These are phyloP conservation scores for Telenomus remus DNA, from an alignment of 1,140 invertebrate species.

Conservation along the genomic window DNA sequence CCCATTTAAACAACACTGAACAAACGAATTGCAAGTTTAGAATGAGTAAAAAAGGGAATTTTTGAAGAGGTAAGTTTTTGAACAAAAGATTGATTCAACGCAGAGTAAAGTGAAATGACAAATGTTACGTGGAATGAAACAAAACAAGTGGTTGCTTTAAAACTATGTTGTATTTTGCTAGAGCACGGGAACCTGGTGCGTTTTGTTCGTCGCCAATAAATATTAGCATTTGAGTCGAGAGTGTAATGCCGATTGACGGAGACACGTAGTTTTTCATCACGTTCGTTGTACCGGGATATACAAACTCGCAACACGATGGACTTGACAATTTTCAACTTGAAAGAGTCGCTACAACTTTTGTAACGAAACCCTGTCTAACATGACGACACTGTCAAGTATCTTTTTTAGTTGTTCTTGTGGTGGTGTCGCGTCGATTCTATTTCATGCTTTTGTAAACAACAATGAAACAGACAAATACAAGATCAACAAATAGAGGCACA, in stretches of 20 bases:
- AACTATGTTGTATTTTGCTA: constrained; percentile 60
- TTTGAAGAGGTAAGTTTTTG: background rate
- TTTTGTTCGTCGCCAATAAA: constrained; percentile 58
- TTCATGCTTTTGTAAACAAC: background rate
- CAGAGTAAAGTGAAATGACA: no score
- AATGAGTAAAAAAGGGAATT: no score
- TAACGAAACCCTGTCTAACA: background rate
- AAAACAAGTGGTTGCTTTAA: constrained; percentile 45
- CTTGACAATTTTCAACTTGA: constrained; percentile 38
- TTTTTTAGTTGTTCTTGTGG: constrained; percentile 35
- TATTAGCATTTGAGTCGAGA: constrained; percentile 49
- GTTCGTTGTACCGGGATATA: constrained; percentile 39
- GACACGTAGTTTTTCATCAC: constrained; percentile 48
- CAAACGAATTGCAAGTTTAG: no score
- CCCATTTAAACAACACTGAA: no score
- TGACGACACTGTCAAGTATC: constrained; percentile 23
- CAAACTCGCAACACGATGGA: constrained; percentile 37
- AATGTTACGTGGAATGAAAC: no score
- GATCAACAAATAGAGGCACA: background rate
- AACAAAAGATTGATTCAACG: background rate
- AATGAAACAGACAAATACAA: background rate
- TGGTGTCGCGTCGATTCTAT: constrained; percentile 41
- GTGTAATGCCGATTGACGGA: constrained; percentile 49
- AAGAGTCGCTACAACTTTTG: constrained; percentile 32
- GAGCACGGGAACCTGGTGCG: constrained; percentile 57